phyloP scores from a whole-genome alignment of 2,797 vertebrate species.

The Acropternis orthonyx region DNA sequence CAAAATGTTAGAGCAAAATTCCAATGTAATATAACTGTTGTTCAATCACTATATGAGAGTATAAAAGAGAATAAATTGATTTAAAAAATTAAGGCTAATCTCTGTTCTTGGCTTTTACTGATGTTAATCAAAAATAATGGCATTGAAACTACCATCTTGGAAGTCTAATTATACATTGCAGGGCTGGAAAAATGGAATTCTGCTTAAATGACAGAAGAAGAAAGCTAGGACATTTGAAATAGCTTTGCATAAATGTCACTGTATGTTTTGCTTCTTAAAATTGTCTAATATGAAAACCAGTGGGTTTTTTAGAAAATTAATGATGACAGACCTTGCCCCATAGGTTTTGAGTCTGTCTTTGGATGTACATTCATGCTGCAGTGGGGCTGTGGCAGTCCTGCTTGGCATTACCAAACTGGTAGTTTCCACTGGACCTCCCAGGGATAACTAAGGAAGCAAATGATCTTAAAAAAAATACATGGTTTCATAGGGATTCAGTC shows the following conservation, averaged over 20 bases:
- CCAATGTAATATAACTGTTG: constrained; percentile 46
- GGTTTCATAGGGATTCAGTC: background rate
- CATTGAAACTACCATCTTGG: background rate
- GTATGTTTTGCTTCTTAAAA: background rate
- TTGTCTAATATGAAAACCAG: background rate
- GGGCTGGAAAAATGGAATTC: background rate
- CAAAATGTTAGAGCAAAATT: constrained; percentile 50
- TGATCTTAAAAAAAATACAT: background rate
- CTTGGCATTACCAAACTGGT: background rate
- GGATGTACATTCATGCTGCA: background rate
- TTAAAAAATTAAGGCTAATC: background rate
- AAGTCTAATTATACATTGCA: background rate
- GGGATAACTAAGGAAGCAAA: background rate
- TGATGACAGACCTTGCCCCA: background rate
- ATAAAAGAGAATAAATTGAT: constrained; percentile 22
- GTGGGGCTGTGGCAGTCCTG: background rate
- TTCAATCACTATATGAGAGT: constrained; percentile 5
- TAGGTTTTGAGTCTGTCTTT: background rate
- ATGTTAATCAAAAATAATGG: constrained; percentile 36
- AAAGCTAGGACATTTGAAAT: background rate
- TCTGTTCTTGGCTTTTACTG: constrained; percentile 28
- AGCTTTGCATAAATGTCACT: background rate
- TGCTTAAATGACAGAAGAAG: background rate
- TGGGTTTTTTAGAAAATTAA: background rate
- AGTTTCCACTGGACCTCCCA: background rate